Base-by-base conservation (phyloP, 2,797 vertebrate species). In the Oryzias sinensis region DNA sequence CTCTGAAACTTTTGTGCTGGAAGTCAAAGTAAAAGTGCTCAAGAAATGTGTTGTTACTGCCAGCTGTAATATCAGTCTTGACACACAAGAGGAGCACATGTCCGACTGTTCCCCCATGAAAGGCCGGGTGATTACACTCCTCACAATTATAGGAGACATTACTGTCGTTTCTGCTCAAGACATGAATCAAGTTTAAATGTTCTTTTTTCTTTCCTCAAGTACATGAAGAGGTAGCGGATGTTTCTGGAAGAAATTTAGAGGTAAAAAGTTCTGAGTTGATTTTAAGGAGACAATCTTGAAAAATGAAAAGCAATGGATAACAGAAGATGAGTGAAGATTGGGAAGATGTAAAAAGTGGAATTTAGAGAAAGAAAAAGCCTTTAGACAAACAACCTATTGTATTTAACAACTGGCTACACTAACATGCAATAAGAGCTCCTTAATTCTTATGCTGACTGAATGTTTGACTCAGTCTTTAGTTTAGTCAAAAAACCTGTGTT, bases 231-330 rank as follows among this genome's bases (percentile, higher is more conserved):
- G 74, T 82, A 80, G 72, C 61, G 54, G 76, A 77, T 76, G 78
- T 74, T 68, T 89, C 83, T 86, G 77, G 81, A 82, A 87, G 74
- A 75, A 86, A 89, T 87, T 88, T 81, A 68, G 74, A 82, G 65
- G 80, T 85, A 77, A 89, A 89, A 86, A 74, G 74, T 83, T 85
- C 82, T 82, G 86, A 82, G 77, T 81, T 83, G 79, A 87, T 86
- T 85, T 81, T 62, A 55, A 65, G 68, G 65, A 65, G 74, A 81
- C 20, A 5, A 57, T 57, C 80, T 79, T 83, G 83, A 87, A 85
- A 87, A 74, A 88, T 73, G 83, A 82, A 78, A 83, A 66, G 72
- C 16, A 68, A 77, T 68, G 72, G 75, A 68, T 67, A 79, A 58
- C 80, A 52, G 67, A 70, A 70, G 73, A 73, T 77, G 80, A 61